Percentiles rank a stretch among this genome's conserved stretches.
Conservation (phyloP, 1,140 invertebrate species). For the Dryas iulia region DNA sequence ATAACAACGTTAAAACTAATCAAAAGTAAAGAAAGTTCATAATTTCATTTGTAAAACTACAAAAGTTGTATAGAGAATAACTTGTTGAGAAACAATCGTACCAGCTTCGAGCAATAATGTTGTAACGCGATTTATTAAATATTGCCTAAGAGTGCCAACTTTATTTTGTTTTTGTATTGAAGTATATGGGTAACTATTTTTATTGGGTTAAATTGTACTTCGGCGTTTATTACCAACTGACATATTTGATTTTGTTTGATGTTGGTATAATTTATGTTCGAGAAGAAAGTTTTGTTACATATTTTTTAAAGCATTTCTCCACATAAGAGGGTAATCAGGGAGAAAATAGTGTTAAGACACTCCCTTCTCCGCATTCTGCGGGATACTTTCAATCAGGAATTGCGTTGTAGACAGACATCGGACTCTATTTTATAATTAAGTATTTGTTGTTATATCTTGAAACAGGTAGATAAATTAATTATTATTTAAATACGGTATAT, state of each 20-base stretch:
- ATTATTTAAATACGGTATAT: too few relatives aligned
- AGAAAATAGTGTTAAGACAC: not conserved
- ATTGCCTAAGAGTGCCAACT: not conserved
- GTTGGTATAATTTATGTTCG: not conserved
- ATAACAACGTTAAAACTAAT: not conserved
- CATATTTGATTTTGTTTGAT: not conserved
- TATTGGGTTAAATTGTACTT: not conserved
- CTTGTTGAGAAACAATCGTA: not conserved
- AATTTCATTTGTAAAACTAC: not conserved
- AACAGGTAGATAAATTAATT: too few relatives aligned
- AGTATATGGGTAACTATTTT: not conserved
- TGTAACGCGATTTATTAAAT: not conserved
- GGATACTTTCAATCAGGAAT: too few relatives aligned
- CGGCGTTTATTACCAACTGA: not conserved
- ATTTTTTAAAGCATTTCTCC: not conserved
- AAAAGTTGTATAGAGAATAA: not conserved
- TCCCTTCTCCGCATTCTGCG: too few relatives aligned
- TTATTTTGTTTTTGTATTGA: not conserved
- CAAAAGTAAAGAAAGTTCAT: not conserved
- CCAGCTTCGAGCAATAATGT: not conserved
- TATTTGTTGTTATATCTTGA: too few relatives aligned
- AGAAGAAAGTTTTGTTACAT: not conserved
- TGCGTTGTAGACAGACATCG: too few relatives aligned
- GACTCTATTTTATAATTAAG: too few relatives aligned
- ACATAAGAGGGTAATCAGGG: not conserved